Evolutionary conservation across 2,888 invertebrate species (phyloP).

Genomic region (Mantis religiosa): DNA sequence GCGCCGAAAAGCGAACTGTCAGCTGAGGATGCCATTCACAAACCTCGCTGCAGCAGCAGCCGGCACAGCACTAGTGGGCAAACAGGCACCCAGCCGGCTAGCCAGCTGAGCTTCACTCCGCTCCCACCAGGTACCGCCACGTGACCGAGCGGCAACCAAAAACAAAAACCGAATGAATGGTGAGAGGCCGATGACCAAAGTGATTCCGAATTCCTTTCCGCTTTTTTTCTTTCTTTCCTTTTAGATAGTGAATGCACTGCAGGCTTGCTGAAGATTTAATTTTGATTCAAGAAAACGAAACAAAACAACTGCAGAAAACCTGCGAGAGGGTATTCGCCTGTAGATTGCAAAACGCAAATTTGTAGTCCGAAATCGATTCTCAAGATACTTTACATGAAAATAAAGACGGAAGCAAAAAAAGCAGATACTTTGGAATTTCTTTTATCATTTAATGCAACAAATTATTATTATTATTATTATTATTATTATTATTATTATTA

Average conservation of each 20-base stretch:
- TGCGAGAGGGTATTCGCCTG: too few species aligned
- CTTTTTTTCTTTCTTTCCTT: not conserved
- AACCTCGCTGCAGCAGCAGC: not conserved
- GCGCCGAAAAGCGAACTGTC: not conserved
- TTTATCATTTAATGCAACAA: too few species aligned
- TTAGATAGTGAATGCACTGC: not conserved
- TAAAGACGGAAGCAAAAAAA: too few species aligned
- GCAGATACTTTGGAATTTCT: too few species aligned
- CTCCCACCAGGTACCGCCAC: not conserved
- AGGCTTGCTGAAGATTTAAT: not conserved
- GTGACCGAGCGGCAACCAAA: not conserved
- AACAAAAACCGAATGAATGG: not conserved
- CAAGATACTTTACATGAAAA: too few species aligned
- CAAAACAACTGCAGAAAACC: not conserved
- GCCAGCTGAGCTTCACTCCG: not conserved
- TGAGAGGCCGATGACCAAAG: not conserved
- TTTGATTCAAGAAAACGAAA: not conserved
- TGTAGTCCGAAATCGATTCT: too few species aligned
- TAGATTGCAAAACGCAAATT: too few species aligned
- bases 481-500: too few species aligned
- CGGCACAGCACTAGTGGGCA: not conserved
- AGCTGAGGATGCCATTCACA: not conserved
- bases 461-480: too few species aligned
- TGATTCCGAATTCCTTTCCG: not conserved
- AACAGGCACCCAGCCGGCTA: not conserved